Percentiles rank a stretch among this genome's conserved stretches.
Evolutionary conservation across 2,888 invertebrate species (phyloP).

Genomic region (Alentia gelatinosa): DNA sequence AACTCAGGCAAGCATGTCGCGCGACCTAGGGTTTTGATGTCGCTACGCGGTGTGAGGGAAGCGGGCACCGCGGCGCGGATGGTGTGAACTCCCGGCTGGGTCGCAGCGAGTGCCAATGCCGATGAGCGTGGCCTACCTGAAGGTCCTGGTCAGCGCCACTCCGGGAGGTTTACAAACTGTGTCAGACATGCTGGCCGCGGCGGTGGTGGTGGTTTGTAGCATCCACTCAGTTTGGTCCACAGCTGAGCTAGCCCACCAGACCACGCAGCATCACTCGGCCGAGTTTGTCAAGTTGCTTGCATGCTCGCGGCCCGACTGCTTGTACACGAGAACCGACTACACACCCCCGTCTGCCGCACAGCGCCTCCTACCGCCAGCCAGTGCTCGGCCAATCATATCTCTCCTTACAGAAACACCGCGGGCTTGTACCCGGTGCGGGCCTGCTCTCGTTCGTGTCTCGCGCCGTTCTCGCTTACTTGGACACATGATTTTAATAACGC

Average conservation of each 20-base stretch:
- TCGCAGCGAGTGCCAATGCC: no score
- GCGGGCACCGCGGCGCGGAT: neutral
- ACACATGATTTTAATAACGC: constrained; percentile 13
- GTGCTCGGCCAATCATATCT: neutral
- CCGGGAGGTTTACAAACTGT: no score
- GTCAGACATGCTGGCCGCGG: no score
- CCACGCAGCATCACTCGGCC: neutral
- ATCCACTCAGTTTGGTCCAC: neutral
- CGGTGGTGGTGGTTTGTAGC: no score
- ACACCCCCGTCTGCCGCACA: neutral
- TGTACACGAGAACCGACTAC: neutral
- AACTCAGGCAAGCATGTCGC: neutral
- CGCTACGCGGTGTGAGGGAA: no score
- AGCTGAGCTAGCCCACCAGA: neutral
- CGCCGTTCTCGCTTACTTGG: neutral
- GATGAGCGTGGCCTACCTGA: no score
- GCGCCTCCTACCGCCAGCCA: neutral
- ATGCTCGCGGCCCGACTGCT: neutral
- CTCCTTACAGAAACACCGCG: neutral
- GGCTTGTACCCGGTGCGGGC: neutral
- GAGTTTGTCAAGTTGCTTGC: neutral
- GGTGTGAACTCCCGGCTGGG: neutral
- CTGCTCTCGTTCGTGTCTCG: neutral
- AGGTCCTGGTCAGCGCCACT: no score
- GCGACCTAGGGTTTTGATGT: neutral